phyloP scores from a whole-genome alignment of 64 coral and sea anemone genomes.

The Montipora cactus region DNA sequence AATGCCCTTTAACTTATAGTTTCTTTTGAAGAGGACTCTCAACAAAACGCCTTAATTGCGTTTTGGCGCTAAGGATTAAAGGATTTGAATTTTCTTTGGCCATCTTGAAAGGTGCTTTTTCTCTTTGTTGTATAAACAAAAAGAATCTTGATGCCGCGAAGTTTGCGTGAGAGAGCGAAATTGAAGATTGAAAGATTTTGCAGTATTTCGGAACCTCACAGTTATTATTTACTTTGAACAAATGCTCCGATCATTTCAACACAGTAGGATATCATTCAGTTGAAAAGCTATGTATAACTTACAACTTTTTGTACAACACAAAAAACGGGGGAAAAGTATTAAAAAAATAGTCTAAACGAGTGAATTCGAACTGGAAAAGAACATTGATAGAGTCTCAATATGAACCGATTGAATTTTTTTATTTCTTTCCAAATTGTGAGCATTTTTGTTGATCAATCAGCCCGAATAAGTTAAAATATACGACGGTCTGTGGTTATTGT shows the following conservation, averaged over 20 bases:
- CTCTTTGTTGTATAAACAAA: background rate
- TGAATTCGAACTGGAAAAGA: background rate
- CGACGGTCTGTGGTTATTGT: slow-evolving; percentile 10
- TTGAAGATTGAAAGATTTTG: background rate
- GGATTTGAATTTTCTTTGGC: background rate
- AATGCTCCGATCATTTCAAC: slow-evolving; percentile 26
- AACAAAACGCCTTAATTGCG: background rate
- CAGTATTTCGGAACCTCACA: slow-evolving; percentile 6
- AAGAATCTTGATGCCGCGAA: background rate
- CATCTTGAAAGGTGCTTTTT: background rate
- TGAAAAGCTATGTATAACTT: background rate
- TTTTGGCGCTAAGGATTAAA: background rate
- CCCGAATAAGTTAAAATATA: background rate
- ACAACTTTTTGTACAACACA: background rate
- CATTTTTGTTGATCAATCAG: background rate
- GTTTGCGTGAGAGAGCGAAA: background rate
- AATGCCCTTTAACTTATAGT: background rate
- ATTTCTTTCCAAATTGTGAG: background rate
- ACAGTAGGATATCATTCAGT: slow-evolving; percentile 3
- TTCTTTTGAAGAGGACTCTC: background rate
- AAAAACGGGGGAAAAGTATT: background rate
- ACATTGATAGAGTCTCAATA: background rate
- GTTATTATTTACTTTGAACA: slow-evolving; percentile 29
- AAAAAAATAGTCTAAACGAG: too few relatives aligned
- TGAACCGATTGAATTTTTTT: background rate